Percentiles rank a stretch among this genome's conserved stretches.
Evolutionary conservation across 2,888 invertebrate genomes (phyloP).

Genomic region (Diadromus collaris): DNA sequence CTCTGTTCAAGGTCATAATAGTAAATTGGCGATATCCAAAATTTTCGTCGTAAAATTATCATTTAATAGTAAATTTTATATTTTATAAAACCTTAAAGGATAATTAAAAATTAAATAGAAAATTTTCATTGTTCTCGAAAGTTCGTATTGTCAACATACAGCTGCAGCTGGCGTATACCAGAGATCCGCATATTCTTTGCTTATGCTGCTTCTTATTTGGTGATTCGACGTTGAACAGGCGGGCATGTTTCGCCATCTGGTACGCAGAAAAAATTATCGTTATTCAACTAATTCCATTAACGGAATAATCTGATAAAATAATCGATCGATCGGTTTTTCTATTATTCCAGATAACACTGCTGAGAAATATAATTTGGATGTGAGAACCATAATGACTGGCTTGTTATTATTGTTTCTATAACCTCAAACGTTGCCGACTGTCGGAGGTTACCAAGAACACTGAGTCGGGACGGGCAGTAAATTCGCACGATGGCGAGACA

Average conservation of each 20-base stretch:
- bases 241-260: background rate
- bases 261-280: background rate
- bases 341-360: background rate
- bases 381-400: background rate
- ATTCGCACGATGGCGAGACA: constrained; percentile 48
- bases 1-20: background rate
- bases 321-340: background rate
- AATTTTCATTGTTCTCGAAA: background rate
- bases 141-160: background rate
- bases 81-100: too few relatives aligned
- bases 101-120: background rate
- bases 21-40: background rate
- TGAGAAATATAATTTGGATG: background rate
- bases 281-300: background rate
- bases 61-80: too few relatives aligned
- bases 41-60: background rate
- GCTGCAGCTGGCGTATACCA: too few relatives aligned
- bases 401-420: constrained; percentile 12
- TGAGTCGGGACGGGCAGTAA: background rate
- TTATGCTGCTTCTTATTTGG: background rate
- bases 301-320: background rate
- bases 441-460: background rate
- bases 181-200: too few relatives aligned
- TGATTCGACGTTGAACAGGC: background rate
- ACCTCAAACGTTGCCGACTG: constrained; percentile 34